phyloP scores from a whole-genome alignment of 2,888 invertebrate genomes.

The Tuta absoluta region DNA sequence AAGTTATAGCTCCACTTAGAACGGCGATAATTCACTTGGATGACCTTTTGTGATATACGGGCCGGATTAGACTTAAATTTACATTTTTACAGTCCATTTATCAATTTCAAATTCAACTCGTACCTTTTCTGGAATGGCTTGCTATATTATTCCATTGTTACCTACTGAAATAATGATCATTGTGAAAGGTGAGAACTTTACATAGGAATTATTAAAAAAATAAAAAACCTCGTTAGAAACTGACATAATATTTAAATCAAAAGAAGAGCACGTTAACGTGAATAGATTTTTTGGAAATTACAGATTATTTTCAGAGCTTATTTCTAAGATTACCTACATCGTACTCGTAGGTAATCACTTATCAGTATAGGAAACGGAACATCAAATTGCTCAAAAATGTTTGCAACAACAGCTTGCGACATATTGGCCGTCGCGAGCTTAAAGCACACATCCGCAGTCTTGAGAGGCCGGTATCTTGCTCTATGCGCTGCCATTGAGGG shows the following conservation, averaged over 20 bases:
- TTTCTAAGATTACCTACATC: too few relatives aligned
- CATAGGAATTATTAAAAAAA: not conserved
- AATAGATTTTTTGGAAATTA: too few relatives aligned
- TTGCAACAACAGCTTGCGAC: not conserved
- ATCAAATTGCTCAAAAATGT: not conserved
- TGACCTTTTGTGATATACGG: slow-evolving; percentile 15
- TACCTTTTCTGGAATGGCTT: not conserved
- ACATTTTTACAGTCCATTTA: slow-evolving; percentile 23
- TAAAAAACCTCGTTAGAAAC: too few relatives aligned
- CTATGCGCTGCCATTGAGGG: slow-evolving; percentile 71
- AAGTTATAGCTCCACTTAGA: slow-evolving; percentile 21
- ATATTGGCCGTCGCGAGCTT: slow-evolving; percentile 23
- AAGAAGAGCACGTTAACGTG: too few relatives aligned
- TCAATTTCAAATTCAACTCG: not conserved
- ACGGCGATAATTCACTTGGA: slow-evolving; percentile 11
- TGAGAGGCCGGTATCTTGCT: slow-evolving; percentile 61
- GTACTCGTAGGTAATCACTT: not conserved
- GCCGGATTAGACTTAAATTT: slow-evolving; percentile 19
- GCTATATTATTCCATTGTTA: not conserved
- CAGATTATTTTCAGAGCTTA: too few relatives aligned
- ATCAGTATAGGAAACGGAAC: not conserved
- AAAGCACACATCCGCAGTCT: slow-evolving; percentile 38
- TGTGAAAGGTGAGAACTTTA: not conserved
- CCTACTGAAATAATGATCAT: not conserved
- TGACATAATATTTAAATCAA: not conserved